These are phyloP conservation scores for Pseudomyrmex cubaensis DNA, from an alignment of 1,140 invertebrate species.

Conservation along the genomic window DNA sequence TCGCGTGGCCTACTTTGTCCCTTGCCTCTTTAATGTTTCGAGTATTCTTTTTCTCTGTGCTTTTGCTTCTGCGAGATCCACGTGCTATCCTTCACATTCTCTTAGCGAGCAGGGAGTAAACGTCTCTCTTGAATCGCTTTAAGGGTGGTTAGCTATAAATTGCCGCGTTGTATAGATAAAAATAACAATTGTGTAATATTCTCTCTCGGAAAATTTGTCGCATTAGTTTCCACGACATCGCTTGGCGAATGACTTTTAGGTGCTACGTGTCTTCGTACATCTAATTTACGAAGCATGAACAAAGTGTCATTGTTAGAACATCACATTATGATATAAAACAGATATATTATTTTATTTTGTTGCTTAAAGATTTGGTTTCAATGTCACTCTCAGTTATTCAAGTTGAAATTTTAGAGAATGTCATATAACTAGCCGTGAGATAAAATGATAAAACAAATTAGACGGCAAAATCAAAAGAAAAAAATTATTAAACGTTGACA, in stretches of 20 bases:
- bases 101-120: constrained; percentile 8
- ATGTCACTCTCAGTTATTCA: not conserved
- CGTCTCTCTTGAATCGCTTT: constrained; percentile 9
- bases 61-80: constrained; percentile 43
- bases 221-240: constrained; percentile 61
- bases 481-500: not conserved
- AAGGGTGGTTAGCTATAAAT: constrained; percentile 65
- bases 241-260: not conserved
- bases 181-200: constrained; percentile 66
- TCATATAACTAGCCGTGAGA: not conserved
- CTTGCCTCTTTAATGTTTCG: constrained; percentile 69
- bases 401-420: not conserved
- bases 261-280: not conserved
- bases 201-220: constrained; percentile 53
- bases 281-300: not conserved
- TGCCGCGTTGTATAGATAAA: constrained; percentile 73
- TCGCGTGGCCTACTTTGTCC: constrained; percentile 56
- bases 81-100: constrained; percentile 19
- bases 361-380: not conserved
- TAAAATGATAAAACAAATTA: not conserved
- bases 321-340: not conserved
- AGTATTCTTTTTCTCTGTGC: constrained; percentile 42
- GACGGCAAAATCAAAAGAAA: not conserved
- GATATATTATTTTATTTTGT: not conserved
- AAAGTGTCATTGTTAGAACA: not conserved